Percentiles rank a stretch among this genome's conserved stretches.
Evolutionary conservation across 2,113 vertebrate genomes (phyloP).

Genomic region (Saguinus imperator): DNA sequence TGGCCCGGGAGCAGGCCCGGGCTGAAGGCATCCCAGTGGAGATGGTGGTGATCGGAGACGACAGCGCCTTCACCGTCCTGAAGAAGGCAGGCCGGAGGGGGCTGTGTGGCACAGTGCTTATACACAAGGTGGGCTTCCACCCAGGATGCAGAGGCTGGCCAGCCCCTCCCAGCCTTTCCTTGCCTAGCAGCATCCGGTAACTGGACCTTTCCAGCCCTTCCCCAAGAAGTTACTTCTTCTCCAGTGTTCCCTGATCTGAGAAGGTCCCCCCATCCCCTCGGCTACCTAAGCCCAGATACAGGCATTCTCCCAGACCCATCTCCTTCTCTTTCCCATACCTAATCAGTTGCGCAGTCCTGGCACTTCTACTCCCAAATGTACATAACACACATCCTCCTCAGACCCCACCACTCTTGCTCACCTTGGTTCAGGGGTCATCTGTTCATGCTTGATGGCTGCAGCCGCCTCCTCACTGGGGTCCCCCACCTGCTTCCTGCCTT

Average conservation of each 20-base stretch:
- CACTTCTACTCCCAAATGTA: not conserved
- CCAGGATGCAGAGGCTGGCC: not conserved
- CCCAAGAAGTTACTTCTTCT: not conserved
- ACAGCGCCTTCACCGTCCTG: conserved; percentile 89
- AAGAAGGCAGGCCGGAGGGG: conserved; percentile 93
- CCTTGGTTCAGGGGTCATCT: not conserved
- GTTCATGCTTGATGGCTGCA: not conserved
- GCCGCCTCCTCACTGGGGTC: not conserved
- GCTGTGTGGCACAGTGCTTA: conserved; percentile 92
- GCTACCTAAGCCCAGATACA: not conserved
- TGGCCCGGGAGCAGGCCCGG: conserved; percentile 92
- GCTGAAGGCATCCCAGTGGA: conserved; percentile 85
- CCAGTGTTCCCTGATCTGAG: not conserved
- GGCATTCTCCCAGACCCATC: not conserved
- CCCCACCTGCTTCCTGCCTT: not conserved
- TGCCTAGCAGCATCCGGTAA: not conserved
- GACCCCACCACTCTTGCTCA: too few species aligned
- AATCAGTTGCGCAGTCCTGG: not conserved
- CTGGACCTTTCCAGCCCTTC: not conserved
- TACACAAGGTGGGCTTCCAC: conserved; percentile 90
- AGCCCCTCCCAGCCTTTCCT: not conserved
- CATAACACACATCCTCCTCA: fast-evolving
- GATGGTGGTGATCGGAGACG: conserved; percentile 94
- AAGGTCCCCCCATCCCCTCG: not conserved
- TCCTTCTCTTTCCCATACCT: too few species aligned